Evolutionary conservation across 1,140 invertebrate genomes (phyloP).

Genomic region (Teleogryllus occipitalis): DNA sequence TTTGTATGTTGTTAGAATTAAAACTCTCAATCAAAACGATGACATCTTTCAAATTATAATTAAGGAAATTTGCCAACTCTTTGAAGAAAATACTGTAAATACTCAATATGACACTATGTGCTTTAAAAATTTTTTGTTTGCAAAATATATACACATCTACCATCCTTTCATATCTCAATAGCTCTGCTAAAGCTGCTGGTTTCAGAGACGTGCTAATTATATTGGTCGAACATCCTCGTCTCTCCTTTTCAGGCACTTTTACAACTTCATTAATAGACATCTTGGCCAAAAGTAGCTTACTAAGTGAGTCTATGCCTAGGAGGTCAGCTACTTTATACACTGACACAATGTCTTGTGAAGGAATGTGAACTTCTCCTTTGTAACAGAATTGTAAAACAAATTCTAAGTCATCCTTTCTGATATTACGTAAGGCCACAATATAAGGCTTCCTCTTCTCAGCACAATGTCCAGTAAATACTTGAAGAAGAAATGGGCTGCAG

Average conservation of each 20-base stretch:
- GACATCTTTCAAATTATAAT: slow-evolving; percentile 10
- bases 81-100: slow-evolving; percentile 21
- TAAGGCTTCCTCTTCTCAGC: slow-evolving; percentile 13
- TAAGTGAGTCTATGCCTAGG: slow-evolving; percentile 13
- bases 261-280: background rate
- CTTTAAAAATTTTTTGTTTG: slow-evolving; percentile 6
- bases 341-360: background rate
- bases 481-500: slow-evolving; percentile 11
- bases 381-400: slow-evolving; percentile 21
- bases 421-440: slow-evolving; percentile 18
- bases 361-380: slow-evolving; percentile 11
- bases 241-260: too few relatives aligned
- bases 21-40: slow-evolving; percentile 14
- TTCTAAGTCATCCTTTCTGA: slow-evolving; percentile 12
- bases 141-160: too few relatives aligned
- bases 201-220: too few relatives aligned
- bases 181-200: background rate
- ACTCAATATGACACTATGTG: slow-evolving; percentile 15
- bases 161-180: background rate
- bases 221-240: too few relatives aligned
- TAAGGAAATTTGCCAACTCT: slow-evolving; percentile 8
- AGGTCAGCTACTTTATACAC: slow-evolving; percentile 15
- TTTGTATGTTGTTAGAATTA: background rate
- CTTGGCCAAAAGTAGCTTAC: slow-evolving; percentile 1
- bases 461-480: slow-evolving; percentile 7